Evolutionary conservation across 1,140 invertebrate genomes (phyloP), one percentile per base, ranked within the genome.

Genomic region (Drosophila sucinea): DNA sequence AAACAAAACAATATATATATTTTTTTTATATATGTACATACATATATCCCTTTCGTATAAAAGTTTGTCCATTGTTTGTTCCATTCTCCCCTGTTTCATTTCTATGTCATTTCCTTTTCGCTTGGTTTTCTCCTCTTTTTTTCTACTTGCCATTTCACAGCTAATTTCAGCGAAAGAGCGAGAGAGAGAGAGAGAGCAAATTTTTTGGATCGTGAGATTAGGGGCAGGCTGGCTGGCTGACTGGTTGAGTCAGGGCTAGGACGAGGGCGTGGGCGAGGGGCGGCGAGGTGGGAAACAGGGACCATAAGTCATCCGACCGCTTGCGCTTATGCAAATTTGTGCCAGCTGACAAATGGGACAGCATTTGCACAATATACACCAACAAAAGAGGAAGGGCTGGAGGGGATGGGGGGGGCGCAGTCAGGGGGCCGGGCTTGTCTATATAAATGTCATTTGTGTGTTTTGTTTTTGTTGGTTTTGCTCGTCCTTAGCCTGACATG

Each of bases 321-420:
- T 86, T 82, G 83, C 83, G 83, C 83, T 86, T 86, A 86, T 86
- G 83, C 83, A 86, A 86, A 86, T 86, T 86, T 86, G 83, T 86
- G 83, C 70, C 83, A 86, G 76, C 83, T 86, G 83, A 86, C 83
- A 86, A 86, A 86, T 86, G 83, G 83, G 83, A 81, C 83, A 87
- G 83, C 79, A 86, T 86, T 86, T 86, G 83, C 83, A 86, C 83
- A 86, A 86, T 87, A 86, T 87, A 77, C 17, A 17, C 79, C 75
- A 51, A 62, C 72, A 72, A 65, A 69, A 55, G 33, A 35, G 60
- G 17, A 41, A 25, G 29, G 60, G 35, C 17, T 41, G 25, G 23
- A 17, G 25, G n/a, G 23, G 10, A 55, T n/a, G 47, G 35, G 29
- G 8, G 40, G 17, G 35, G 68, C 2, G 65, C 70, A 67, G 68